Base-by-base conservation (phyloP, 2,888 invertebrate species). In the Macrophya alboannulata region DNA sequence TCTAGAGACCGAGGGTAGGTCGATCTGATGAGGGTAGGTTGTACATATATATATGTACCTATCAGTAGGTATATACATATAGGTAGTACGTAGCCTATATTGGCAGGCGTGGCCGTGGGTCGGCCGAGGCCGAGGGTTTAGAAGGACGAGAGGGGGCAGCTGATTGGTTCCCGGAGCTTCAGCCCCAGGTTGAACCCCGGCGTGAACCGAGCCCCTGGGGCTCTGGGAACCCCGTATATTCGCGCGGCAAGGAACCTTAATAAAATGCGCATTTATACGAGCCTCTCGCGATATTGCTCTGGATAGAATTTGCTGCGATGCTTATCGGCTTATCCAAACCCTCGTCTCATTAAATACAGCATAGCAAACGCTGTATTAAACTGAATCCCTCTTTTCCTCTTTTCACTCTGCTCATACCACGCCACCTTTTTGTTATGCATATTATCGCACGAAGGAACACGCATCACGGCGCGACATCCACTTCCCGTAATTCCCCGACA, bases 61-160 rank as follows among this genome's bases (percentile, higher is more conserved):
- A 74, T 74, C 72, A 45, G 72, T 74, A 17, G 72, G 45, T 43
- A 45, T 74, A 45, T 45, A 40, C 40, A 37, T 55, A 43, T 77
- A 77, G 10, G 62, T 77, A 31, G 48, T 92, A 91, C 90, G 89
- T 91, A 91, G 90, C 91, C 91, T 92, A 92, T 92, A 93, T 93
- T 92, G 93, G 93, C 93, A 93, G 93, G 93, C 93, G 93, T 93
- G 93, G 93, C 92, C 90, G 92, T 87, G 90, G 92, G 89, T 88
- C 89, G 89, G 88, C 74, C 83, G 86, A 90, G 92, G 92, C 89
- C 90, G 89, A 90, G 90, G 91, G 85, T 76, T 88, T 86, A 88
- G 89, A 88, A 90, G 90, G 91, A 83, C 45, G 37, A 25, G 45
- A 65, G 83, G 83, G 83, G 83, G 90, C 89, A 89, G 91, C 91